Base-by-base conservation (phyloP, 1,140 invertebrate species). In the Maniola jurtina region DNA sequence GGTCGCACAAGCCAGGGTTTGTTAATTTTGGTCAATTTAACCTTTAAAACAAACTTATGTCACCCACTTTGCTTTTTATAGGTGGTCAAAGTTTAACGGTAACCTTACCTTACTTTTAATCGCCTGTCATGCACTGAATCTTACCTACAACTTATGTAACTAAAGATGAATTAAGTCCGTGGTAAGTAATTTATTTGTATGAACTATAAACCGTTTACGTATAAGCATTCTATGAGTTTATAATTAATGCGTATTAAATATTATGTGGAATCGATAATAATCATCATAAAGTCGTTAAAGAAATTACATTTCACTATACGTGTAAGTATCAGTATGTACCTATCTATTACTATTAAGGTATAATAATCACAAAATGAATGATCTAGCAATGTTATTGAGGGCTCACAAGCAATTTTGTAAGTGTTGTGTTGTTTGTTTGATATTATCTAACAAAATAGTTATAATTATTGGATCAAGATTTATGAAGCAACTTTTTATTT, bases 171-270 rank as follows among this genome's bases (percentile, higher is more conserved):
- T 55, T 55, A 55, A 55, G 34, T 55, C 25, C 2, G 15, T 11
- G 15, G 48, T 50, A 54, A 54, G 47, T 50, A 55, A 55, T 55
- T 25, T 55, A 55, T 55, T 55, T 55, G 52, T 34, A 55, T 25
- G 33, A 34, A 6, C 33, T 55, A 55, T 34, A 55, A 55, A 34
- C 11, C 33, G 14, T 34, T n/a, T 55, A 55, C 5, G 34, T 55
- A 55, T 11, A 4, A 55, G 33, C 25, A 34, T 33, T 55, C 52
- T 55, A 55, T 55, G 6, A 55, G 15, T 55, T 34, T 25, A 52
- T 14, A 52, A 1, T 25, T 2, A 25, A 52, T 25, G 48, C 9
- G 10, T 55, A 55, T 11, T 55, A 55, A 11, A 8, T 55, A 10
- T 2, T 13, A 13, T 10, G 40, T 42, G 13, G 10, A 55, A 34